Base-by-base conservation (phyloP, 2,113 vertebrate species). In the Numenius arquata region DNA sequence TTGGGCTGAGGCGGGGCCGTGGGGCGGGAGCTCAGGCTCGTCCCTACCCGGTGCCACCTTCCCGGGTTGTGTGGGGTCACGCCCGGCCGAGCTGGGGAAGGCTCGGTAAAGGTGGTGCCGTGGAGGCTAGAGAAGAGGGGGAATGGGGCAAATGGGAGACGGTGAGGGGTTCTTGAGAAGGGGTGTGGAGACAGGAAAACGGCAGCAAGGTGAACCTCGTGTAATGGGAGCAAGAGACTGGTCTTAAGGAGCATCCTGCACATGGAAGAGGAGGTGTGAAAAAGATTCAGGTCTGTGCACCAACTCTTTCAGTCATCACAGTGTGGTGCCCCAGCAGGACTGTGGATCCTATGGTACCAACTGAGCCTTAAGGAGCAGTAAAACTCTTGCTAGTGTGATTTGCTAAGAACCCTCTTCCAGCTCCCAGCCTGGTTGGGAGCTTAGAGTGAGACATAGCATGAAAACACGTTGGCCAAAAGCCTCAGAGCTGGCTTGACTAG, bases 391-490 rank as follows among this genome's bases (percentile, higher is more conserved):
- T 45, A 3, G 17, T 11, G 7, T 34, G 47, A 20, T 71, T 78
- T 59, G 15, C 15, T 29, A 11, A 19, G 61, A 63, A 2, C 8
- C 5, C 7, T 29, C 8, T 75, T 29, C 8, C 10, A 53, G 56
- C 15, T 67, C 10, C 27, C 23, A 13, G 61, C 13, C 52, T 11
- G 45, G 15, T 5, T 50, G 27, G 36, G 53, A 62, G 12, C 25
- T 66, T 27, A 12, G 48, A n/a, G 40, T 0, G 0, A 30, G 43
- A 12, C 5, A 1, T 3, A 22, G 58, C 23, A 5, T 7, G 5
- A 70, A 43, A 40, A 26, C 15, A 43, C 4, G 1, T 15, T 27
- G 13, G 41, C 22, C 58, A 53, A 38, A 34, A 77, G 45, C 22
- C 21, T 53, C 59, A 48, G 34, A 6, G 15, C 32, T 40, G 72